Conservation (phyloP, 2,888 invertebrate genomes). For the Apomyelois bistriatella region DNA sequence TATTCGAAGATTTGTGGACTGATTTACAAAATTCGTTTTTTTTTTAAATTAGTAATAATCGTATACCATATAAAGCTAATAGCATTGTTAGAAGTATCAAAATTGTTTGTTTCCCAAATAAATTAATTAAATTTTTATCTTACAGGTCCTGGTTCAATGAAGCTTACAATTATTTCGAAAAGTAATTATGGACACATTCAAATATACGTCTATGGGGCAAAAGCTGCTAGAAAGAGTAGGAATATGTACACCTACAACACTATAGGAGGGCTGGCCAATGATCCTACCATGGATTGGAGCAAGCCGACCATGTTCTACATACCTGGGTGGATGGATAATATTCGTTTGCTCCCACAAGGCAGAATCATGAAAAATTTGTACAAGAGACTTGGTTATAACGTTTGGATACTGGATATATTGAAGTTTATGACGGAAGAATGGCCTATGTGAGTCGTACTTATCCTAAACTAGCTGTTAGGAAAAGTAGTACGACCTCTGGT, state of each 20-base stretch:
- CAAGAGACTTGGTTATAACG: conserved; percentile 18
- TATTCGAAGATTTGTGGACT: too few species aligned
- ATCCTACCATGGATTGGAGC: conserved; percentile 17
- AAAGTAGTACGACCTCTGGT: too few species aligned
- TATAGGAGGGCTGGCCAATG: conserved; percentile 8
- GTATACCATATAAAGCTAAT: too few species aligned
- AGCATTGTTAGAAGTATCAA: too few species aligned
- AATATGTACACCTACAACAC: conserved; percentile 8
- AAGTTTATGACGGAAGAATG: conserved; percentile 6
- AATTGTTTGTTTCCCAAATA: too few species aligned
- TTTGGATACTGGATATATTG: conserved; percentile 13
- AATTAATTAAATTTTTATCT: too few species aligned
- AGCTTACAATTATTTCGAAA: neutral
- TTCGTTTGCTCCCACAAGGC: neutral
- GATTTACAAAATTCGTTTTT: too few species aligned
- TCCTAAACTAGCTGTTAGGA: too few species aligned
- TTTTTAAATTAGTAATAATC: too few species aligned
- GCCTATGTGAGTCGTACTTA: conserved; percentile 9
- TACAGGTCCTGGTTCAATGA: conserved; percentile 6
- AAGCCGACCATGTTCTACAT: conserved; percentile 17
- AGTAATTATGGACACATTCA: neutral
- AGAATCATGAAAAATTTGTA: conserved; percentile 10
- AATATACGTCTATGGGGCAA: neutral
- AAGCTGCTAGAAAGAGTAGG: neutral
- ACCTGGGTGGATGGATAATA: conserved; percentile 13